Evolutionary conservation across 2,888 invertebrate genomes (phyloP).

Genomic region (Stenchaetothrips biformis): DNA sequence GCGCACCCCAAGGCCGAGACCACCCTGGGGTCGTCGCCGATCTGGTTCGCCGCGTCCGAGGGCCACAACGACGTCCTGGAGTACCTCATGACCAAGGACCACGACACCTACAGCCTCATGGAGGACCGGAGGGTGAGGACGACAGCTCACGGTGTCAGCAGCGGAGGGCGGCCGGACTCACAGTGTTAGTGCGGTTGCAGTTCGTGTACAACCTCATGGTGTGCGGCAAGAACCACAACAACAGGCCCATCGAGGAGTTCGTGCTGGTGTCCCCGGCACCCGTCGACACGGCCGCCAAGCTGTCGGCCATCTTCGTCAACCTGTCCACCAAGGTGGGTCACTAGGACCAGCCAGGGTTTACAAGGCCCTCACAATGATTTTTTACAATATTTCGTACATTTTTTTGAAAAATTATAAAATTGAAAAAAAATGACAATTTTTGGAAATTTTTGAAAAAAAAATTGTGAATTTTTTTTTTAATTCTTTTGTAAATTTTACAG

Average conservation of each 20-base stretch:
- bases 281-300: constrained; percentile 95
- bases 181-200: constrained; percentile 43
- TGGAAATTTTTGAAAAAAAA: neutral
- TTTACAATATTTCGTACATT: no score
- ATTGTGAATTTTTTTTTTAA: constrained; percentile 25
- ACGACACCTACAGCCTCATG: constrained; percentile 95
- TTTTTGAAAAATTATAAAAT: neutral
- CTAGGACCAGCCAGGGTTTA: no score
- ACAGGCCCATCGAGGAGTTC: constrained; percentile 95
- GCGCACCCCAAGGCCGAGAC: constrained; percentile 94
- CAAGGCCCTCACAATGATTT: no score
- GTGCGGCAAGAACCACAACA: constrained; percentile 91
- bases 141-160: no score
- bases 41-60: constrained; percentile 97
- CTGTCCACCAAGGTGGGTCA: constrained; percentile 83
- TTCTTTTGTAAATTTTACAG: constrained; percentile 44
- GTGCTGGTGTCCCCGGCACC: constrained; percentile 98
- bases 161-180: neutral
- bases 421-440: constrained; percentile 22
- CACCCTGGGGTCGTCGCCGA: constrained; percentile 91
- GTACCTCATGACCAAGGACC: constrained; percentile 94
- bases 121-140: constrained; percentile 82
- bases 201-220: constrained; percentile 98
- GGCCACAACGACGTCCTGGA: constrained; percentile 94
- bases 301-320: constrained; percentile 84